Evolutionary conservation across 2,113 vertebrate species (phyloP), one percentile per base, ranked within the genome.

Genomic region (Siniperca knerii): DNA sequence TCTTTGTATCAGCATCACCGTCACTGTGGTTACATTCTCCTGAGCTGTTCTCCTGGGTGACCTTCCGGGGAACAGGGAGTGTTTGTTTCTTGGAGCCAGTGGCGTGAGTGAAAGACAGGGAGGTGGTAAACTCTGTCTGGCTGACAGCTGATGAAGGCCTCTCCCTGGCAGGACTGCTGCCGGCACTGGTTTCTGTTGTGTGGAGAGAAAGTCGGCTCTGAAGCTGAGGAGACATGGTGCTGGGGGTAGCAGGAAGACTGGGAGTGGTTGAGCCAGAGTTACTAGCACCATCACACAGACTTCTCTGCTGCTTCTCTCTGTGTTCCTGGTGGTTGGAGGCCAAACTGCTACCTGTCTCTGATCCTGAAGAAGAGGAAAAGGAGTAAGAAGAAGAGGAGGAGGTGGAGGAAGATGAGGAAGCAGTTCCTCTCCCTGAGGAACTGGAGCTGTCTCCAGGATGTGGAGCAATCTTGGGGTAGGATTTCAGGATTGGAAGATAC

Each of bases 401-500:
- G 35, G 35, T 10, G 52, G 74, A 78, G n/a, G 72, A 88, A 9
- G 88, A 90, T 0, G 90, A 94, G 48, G 82, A 92, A 67, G 81
- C 79, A 29, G 86, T 88, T 71, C 91, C 92, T 89, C 94, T 91
- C 2, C 93, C 91, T 0, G 93, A 94, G 23, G 92, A 93, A 80
- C 87, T 84, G 4, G 86, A 87, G 58, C 88, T 92, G 87, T 98
- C 97, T 74, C 97, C 96, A 0, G 97, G 98, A 78, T 99, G 97
- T 1, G 97, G 97, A 44, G 97, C 97, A 77, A 98, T 99, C 95
- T 97, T 99, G 68, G 98, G 96, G 75, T 97, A 99, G 62, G 97
- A 97, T 89, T 98, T 98, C 52, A 98, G 94, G 84, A 98, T 97
- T 12, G 98, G 97, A 90, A 98, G 90, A 94, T 97, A 98, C 89